Evolutionary conservation across 2,113 vertebrate species (phyloP).

Genomic region (Rhineura floridana): DNA sequence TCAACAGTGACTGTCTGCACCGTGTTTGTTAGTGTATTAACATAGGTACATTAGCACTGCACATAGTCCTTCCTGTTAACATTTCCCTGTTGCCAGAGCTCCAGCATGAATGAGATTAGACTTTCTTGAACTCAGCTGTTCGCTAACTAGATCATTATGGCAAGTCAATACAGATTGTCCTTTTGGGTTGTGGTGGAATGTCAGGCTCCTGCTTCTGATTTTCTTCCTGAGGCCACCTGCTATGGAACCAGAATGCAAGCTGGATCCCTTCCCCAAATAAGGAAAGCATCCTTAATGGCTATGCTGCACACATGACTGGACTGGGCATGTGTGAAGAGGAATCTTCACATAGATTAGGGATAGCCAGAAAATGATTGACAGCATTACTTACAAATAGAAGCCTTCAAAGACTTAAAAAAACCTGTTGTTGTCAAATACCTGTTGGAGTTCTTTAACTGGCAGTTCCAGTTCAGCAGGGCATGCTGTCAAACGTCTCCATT

Average conservation of each 20-base stretch:
- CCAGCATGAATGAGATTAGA: background rate
- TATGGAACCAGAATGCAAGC: conserved; percentile 24
- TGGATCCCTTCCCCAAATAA: background rate
- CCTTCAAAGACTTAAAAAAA: background rate
- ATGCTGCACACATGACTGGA: conserved; percentile 11
- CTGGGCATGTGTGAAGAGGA: conserved; percentile 30
- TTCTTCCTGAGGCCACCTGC: conserved; percentile 9
- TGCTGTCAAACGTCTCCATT: conserved; percentile 33
- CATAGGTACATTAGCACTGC: conserved; percentile 11
- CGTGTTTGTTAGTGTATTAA: background rate
- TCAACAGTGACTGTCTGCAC: background rate
- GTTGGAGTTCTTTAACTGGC: conserved; percentile 58
- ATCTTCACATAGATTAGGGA: conserved; percentile 2
- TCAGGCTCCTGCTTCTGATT: conserved; percentile 7
- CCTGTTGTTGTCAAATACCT: conserved; percentile 48
- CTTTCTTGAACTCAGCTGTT: background rate
- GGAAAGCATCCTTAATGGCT: conserved; percentile 20
- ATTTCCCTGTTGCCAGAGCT: background rate
- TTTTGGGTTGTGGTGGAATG: background rate
- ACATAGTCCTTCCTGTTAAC: background rate
- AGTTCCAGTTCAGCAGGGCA: conserved; percentile 58
- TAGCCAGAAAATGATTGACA: conserved; percentile 56
- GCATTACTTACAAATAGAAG: conserved; percentile 49
- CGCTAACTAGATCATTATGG: background rate
- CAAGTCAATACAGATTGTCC: background rate